phyloP scores from a whole-genome alignment of 2,888 invertebrate genomes.

The Ophion obscuratus region DNA sequence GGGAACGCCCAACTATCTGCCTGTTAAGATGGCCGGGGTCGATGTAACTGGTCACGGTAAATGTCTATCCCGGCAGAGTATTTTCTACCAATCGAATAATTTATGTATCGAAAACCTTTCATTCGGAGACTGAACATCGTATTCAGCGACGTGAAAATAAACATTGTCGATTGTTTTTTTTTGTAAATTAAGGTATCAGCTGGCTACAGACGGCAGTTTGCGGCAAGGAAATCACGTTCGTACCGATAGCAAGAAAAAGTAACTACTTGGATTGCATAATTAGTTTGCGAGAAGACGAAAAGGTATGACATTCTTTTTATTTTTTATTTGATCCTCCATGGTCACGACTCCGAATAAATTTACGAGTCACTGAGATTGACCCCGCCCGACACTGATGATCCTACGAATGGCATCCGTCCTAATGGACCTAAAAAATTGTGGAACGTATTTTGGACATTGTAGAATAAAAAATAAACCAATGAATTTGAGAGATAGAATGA shows the following conservation, averaged over 20 bases:
- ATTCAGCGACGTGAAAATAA: neutral
- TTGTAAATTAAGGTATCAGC: constrained; percentile 84
- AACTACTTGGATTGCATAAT: constrained; percentile 84
- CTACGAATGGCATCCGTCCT: no score
- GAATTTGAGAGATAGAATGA: neutral
- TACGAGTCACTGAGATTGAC: no score
- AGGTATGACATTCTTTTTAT: constrained; percentile 69
- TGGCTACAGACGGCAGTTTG: constrained; percentile 87
- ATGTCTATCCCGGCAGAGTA: neutral
- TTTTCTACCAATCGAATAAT: neutral
- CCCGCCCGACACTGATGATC: no score
- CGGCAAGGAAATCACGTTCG: constrained; percentile 84
- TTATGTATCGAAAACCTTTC: neutral
- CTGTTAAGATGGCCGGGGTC: constrained; percentile 85
- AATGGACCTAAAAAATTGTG: no score
- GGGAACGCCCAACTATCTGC: constrained; percentile 85
- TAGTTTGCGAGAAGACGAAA: constrained; percentile 77
- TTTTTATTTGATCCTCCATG: no score
- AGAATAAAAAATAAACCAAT: neutral
- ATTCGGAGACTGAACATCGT: neutral
- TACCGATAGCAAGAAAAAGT: constrained; percentile 84
- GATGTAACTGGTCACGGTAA: constrained; percentile 84
- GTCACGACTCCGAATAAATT: no score
- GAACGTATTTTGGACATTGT: neutral
- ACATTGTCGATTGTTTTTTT: neutral